Evolutionary conservation across 1,140 invertebrate genomes (phyloP), one percentile per base, ranked within the genome.

Genomic region (Lordiphosa mommai): DNA sequence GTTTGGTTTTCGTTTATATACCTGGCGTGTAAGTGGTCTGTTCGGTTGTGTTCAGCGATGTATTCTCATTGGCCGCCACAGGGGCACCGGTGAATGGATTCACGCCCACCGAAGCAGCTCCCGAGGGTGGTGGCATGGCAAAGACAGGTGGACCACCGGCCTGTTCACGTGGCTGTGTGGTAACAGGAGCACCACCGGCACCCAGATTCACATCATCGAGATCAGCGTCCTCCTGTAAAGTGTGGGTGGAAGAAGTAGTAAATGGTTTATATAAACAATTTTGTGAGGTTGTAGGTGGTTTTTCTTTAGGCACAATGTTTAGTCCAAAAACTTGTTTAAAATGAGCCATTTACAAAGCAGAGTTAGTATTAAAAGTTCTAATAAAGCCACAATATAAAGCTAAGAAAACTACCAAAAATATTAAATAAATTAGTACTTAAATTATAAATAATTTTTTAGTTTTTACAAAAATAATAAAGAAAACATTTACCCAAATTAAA

Each of bases 21-120:
- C 90, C 90, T 88, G 90, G 90, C 55, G 90, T 91, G 69, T 91
- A 91, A 53, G 90, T 90, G 47, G 90, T 89, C 57, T 90, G 90
- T 68, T 90, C 90, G 60, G 90, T 89, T 73, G 90, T 88, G 86
- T 91, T 91, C 33, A 91, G 79, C 38, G 90, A 90, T 23, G 90
- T 90, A 49, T 82, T 90, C 63, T 91, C 90, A 10, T 89, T 88
- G 44, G 72, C 79, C 1, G 86, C 86, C 30, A 88, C 86, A 4
- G 86, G 86, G 32, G 86, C 86, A 27, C 84, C 85, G 5, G 88
- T 86, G 13, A 89, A 85, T 10, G 90, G 89, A 72, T 89, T 89
- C 1, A 88, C 86, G 13, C 80, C 84, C 46, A 87, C 82, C 14
- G 49, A 14, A 5, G 61, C 67, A 14, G 72, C 76, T 49, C 68